These are phyloP conservation scores for Myathropa florea DNA, from an alignment of 2,888 invertebrate species.

Conservation along the genomic window DNA sequence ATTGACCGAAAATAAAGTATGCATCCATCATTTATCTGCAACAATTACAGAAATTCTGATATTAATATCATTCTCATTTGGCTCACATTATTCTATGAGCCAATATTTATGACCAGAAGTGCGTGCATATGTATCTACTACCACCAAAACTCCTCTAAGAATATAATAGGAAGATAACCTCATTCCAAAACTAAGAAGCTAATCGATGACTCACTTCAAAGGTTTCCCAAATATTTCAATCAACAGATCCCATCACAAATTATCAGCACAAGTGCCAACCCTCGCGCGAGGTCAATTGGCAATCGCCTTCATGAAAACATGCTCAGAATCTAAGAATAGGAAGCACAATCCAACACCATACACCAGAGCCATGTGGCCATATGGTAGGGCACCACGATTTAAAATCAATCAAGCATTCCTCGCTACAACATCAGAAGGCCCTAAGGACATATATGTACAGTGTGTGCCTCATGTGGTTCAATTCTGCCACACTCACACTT, in stretches of 20 bases:
- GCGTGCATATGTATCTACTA: too few species aligned
- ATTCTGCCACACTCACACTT: slow-evolving; percentile 5
- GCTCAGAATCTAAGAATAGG: not conserved
- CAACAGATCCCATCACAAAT: not conserved
- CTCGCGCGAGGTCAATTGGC: not conserved
- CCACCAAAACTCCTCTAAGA: too few species aligned
- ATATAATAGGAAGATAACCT: too few species aligned
- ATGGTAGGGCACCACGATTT: not conserved
- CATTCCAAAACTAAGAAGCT: not conserved
- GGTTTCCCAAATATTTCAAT: not conserved
- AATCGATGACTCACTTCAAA: not conserved
- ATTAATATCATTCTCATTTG: too few species aligned
- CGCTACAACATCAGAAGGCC: not conserved
- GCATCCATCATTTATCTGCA: too few species aligned
- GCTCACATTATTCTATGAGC: too few species aligned
- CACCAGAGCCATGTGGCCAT: not conserved
- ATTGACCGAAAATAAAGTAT: too few species aligned
- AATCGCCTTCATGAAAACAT: not conserved
- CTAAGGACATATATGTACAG: slow-evolving; percentile 21
- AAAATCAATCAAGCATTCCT: slow-evolving; percentile 47
- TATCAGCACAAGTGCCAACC: slow-evolving; percentile 1
- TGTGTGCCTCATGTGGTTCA: slow-evolving; percentile 4
- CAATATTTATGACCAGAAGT: too few species aligned
- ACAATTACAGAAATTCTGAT: too few species aligned
- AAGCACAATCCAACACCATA: not conserved